phyloP scores from a whole-genome alignment of 2,888 invertebrate genomes.

The Pandemis heparana region DNA sequence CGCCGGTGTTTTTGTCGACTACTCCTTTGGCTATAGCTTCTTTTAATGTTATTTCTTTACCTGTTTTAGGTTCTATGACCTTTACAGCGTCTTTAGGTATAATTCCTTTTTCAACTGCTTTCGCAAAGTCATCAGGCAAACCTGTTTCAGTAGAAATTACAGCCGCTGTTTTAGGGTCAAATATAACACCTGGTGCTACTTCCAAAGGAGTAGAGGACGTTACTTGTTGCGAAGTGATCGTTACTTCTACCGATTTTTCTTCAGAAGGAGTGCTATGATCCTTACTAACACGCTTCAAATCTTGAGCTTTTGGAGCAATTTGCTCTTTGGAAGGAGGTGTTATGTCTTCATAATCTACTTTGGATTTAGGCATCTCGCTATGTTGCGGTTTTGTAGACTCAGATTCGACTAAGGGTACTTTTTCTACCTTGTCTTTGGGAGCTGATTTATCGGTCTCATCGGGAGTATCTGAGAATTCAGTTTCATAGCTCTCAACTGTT shows the following conservation, averaged over 20 bases:
- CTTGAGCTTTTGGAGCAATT: slow-evolving; percentile 15
- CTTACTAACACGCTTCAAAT: slow-evolving; percentile 42
- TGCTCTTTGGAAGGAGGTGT: slow-evolving; percentile 24
- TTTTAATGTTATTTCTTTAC: slow-evolving; percentile 88
- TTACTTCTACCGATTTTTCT: slow-evolving; percentile 33
- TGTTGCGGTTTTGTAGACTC: slow-evolving; percentile 38
- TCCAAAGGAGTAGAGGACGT: slow-evolving; percentile 83
- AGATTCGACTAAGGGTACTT: slow-evolving; percentile 23
- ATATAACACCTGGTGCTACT: slow-evolving; percentile 89
- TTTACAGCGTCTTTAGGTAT: slow-evolving; percentile 88
- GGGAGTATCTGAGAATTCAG: slow-evolving; percentile 51
- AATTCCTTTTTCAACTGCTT: slow-evolving; percentile 91
- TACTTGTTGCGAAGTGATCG: slow-evolving; percentile 25
- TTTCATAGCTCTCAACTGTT: slow-evolving; percentile 53
- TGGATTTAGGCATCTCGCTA: slow-evolving; percentile 4
- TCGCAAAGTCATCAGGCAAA: slow-evolving; percentile 87
- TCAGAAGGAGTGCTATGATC: slow-evolving; percentile 33
- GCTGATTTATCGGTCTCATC: slow-evolving; percentile 59
- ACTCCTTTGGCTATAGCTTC: slow-evolving; percentile 93
- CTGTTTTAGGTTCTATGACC: slow-evolving; percentile 89
- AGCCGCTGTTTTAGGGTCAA: slow-evolving; percentile 89
- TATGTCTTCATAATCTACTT: not conserved
- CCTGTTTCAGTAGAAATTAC: slow-evolving; percentile 89
- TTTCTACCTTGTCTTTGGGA: slow-evolving; percentile 18
- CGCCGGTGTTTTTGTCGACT: slow-evolving; percentile 89